A percentile compares a stretch with the other conserved stretches of the same genome.
These are phyloP conservation scores for Grallaria varia DNA, from an alignment of 2,113 vertebrate species.

Conservation along the genomic window DNA sequence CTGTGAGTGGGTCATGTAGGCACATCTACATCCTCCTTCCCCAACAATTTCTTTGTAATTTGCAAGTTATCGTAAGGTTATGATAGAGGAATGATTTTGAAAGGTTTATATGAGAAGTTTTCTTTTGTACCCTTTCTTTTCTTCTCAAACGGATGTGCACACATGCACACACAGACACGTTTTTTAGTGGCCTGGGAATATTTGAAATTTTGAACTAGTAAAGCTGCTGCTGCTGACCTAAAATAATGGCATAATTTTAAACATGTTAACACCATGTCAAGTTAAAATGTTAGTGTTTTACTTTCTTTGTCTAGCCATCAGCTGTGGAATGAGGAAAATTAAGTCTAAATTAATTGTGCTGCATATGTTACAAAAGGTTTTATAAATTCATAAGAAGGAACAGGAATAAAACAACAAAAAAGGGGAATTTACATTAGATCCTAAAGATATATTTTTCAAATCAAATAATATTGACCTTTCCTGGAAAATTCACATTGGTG, in stretches of 20 bases:
- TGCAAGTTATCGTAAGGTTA: not conserved
- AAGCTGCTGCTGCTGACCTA: not conserved
- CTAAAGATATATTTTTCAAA: fast-evolving
- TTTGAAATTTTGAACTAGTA: not conserved
- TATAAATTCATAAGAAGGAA: not conserved
- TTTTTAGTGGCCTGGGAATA: not conserved
- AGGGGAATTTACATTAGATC: not conserved
- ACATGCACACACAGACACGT: fast-evolving
- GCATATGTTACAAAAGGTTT: not conserved
- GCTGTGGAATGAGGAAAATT: not conserved
- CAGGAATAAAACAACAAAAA: not conserved
- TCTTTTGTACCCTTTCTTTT: not conserved
- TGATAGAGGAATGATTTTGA: fast-evolving
- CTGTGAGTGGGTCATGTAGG: not conserved
- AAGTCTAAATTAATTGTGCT: not conserved
- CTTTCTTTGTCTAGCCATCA: not conserved
- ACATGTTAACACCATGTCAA: not conserved
- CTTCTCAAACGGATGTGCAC: not conserved
- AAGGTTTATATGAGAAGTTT: not conserved
- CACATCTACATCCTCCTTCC: no score
- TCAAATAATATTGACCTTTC: not conserved
- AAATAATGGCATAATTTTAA: not conserved
- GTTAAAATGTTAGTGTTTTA: not conserved
- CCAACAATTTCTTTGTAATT: not conserved
- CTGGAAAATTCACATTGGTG: not conserved